Evolutionary conservation across 1,140 invertebrate genomes (phyloP).

Genomic region (Plectrocnemia conspersa): DNA sequence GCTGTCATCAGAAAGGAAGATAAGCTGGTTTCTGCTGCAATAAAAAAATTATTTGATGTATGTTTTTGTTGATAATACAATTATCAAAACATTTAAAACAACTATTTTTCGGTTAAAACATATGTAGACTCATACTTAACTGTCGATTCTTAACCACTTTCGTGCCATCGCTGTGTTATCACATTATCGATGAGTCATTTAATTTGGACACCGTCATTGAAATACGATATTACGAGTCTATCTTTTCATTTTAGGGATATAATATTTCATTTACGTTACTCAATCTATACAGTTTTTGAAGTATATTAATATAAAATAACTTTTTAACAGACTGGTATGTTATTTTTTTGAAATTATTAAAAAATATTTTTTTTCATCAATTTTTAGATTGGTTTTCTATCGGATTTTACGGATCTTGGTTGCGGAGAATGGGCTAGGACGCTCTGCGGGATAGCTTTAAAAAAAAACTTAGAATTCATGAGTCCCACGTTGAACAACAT

Average conservation of each 20-base stretch:
- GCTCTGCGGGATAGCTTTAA: slow-evolving; percentile 19
- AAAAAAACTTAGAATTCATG: slow-evolving; percentile 9
- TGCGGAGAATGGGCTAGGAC: slow-evolving; percentile 34
- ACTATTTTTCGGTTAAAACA: too few relatives aligned
- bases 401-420: slow-evolving; percentile 27
- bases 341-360: neutral
- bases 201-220: too few relatives aligned
- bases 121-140: too few relatives aligned
- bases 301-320: neutral
- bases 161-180: too few relatives aligned
- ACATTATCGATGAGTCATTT: too few relatives aligned
- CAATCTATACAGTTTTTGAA: neutral
- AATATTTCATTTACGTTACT: too few relatives aligned
- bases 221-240: too few relatives aligned
- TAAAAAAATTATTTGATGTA: slow-evolving; percentile 28
- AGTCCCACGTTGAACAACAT: slow-evolving; percentile 10
- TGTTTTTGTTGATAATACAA: neutral
- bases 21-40: slow-evolving; percentile 14
- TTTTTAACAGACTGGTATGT: neutral
- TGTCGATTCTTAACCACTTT: too few relatives aligned
- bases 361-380: neutral
- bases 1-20: slow-evolving; percentile 25
- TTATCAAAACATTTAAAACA: too few relatives aligned
- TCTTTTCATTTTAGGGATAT: too few relatives aligned
- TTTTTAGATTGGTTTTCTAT: slow-evolving; percentile 30